Conservation (phyloP, 2,113 vertebrate genomes). For the Todiramphus saurophagus region DNA sequence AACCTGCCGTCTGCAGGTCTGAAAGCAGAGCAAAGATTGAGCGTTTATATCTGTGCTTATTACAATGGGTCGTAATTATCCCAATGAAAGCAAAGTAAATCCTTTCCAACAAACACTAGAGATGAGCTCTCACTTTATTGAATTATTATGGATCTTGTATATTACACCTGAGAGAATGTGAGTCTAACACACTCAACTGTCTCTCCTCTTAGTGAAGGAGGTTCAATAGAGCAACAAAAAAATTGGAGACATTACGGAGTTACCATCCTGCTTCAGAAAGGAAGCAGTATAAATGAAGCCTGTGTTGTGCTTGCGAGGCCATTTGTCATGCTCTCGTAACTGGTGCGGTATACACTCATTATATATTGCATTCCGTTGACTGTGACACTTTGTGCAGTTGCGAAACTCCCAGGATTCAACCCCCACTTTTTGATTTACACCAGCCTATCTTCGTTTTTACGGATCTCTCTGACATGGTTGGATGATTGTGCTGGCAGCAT, state of each 20-base stretch:
- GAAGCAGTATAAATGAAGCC: constrained; percentile 5
- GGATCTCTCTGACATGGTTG: neutral
- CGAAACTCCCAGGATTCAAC: neutral
- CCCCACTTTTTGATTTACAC: constrained; percentile 14
- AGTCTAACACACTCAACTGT: neutral
- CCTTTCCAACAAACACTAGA: neutral
- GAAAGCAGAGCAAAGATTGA: neutral
- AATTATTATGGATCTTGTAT: constrained; percentile 31
- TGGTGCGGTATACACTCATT: neutral
- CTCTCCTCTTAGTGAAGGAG: neutral
- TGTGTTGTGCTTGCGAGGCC: neutral
- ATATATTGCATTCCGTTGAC: neutral
- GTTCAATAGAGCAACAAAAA: constrained; percentile 10
- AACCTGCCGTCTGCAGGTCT: neutral
- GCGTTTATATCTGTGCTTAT: neutral
- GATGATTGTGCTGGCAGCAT: neutral
- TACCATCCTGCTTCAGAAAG: neutral
- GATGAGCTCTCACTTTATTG: neutral
- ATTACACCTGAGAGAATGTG: neutral
- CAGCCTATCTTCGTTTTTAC: neutral
- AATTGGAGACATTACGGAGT: neutral
- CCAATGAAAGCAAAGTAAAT: constrained; percentile 12
- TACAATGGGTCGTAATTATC: neutral
- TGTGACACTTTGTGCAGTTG: neutral
- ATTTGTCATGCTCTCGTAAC: neutral